Percentiles rank a stretch among this genome's conserved stretches.
Conservation (phyloP, 2,888 invertebrate species). For the Epinotia bilunana region DNA sequence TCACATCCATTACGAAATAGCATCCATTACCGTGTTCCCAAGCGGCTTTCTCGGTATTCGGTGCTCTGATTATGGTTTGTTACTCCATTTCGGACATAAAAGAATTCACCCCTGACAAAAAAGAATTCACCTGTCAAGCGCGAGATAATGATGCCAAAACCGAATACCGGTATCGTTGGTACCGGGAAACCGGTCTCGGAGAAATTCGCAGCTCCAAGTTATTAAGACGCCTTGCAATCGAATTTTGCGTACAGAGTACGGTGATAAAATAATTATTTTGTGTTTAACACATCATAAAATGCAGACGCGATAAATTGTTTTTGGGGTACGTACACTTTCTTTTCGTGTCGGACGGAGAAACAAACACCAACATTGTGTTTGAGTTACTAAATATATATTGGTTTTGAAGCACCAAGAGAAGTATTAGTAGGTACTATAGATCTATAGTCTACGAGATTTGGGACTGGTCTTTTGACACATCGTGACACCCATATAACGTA, state of each 20-base stretch:
- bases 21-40: slow-evolving; percentile 9
- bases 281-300: neutral
- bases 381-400: too few species aligned
- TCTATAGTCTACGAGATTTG: too few species aligned
- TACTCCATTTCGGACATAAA: slow-evolving; percentile 47
- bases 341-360: too few species aligned
- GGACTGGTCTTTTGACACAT: too few species aligned
- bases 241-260: slow-evolving; percentile 54
- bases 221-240: slow-evolving; percentile 52
- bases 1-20: neutral
- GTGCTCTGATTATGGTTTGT: slow-evolving; percentile 26
- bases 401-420: too few species aligned
- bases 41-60: slow-evolving; percentile 25
- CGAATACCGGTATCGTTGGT: slow-evolving; percentile 45
- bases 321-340: too few species aligned
- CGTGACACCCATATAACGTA: too few species aligned
- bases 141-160: slow-evolving; percentile 52
- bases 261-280: slow-evolving; percentile 24
- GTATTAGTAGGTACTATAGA: too few species aligned
- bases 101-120: slow-evolving; percentile 57
- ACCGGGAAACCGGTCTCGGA: slow-evolving; percentile 49
- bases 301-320: neutral
- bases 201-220: slow-evolving; percentile 59
- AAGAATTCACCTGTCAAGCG: slow-evolving; percentile 63
- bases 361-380: too few species aligned